phyloP scores from a whole-genome alignment of 2,888 invertebrate genomes.

The Azorinus chamasolen region DNA sequence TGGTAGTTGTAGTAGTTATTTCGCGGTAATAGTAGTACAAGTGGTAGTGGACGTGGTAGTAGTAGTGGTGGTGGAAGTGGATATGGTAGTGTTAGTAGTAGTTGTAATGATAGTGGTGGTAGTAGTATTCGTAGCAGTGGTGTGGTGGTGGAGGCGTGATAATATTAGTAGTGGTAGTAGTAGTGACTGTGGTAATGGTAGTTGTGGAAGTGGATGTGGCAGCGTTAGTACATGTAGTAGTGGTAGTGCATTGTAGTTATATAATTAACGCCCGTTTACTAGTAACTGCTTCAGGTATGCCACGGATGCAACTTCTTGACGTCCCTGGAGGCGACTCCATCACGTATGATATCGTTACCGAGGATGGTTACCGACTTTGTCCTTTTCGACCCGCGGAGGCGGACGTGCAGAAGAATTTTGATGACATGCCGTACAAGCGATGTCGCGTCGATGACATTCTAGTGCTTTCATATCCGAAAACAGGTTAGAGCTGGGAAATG shows the following conservation, averaged over 20 bases:
- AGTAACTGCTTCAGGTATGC: background rate
- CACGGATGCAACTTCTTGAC: background rate
- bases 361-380: constrained; percentile 1
- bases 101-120: constrained; percentile 5
- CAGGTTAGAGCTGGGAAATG: no score
- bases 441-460: constrained; percentile 6
- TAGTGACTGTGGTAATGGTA: background rate
- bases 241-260: background rate
- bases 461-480: constrained; percentile 6
- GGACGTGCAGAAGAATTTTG: background rate
- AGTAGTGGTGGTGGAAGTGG: background rate
- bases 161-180: constrained; percentile 8
- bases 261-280: no score
- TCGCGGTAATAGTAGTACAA: constrained; percentile 8
- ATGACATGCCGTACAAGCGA: background rate
- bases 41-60: constrained; percentile 1
- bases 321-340: constrained; percentile 4
- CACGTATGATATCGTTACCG: constrained; percentile 1
- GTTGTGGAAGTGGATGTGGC: background rate
- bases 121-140: constrained; percentile 2
- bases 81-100: constrained; percentile 1
- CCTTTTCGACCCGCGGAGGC: background rate
- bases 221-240: background rate
- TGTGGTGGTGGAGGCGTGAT: no score
- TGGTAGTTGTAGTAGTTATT: constrained; percentile 9